A percentile compares a stretch with the other conserved stretches of the same genome.
phyloP scores from a whole-genome alignment of 2,797 vertebrate genomes.

The Sebastes nivosus region DNA sequence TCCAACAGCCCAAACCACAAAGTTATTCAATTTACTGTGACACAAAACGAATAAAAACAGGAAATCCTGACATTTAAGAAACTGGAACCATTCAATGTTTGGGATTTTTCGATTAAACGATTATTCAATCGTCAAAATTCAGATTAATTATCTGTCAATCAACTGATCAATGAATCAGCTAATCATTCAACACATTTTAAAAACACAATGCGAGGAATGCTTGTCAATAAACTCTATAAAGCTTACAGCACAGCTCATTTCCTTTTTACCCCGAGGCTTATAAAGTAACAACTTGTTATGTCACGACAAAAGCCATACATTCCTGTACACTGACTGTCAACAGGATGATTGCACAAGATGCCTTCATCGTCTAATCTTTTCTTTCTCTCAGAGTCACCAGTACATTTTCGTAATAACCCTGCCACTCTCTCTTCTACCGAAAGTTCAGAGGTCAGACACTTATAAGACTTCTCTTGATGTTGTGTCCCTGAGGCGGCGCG shows the following conservation, averaged over 20 bases:
- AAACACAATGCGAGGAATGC: neutral
- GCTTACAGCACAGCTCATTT: neutral
- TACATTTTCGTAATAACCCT: conserved; percentile 10
- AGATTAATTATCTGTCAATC: neutral
- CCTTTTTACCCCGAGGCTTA: neutral
- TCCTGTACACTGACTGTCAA: conserved; percentile 8
- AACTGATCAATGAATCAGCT: neutral
- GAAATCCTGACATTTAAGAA: neutral
- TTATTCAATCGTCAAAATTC: neutral
- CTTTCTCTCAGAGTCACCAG: conserved; percentile 1
- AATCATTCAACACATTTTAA: neutral
- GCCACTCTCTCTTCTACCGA: conserved; percentile 5
- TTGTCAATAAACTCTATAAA: neutral
- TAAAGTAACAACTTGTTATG: conserved; percentile 3
- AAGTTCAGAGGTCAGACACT: conserved; percentile 41
- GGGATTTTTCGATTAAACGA: neutral
- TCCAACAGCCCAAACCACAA: neutral
- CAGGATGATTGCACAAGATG: neutral
- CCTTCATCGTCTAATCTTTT: neutral
- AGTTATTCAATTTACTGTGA: neutral
- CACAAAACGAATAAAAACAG: neutral
- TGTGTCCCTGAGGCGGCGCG: conserved; percentile 26
- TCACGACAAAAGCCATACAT: neutral
- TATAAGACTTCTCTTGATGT: conserved; percentile 39
- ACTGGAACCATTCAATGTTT: neutral